phyloP scores from a whole-genome alignment of 1,140 invertebrate species.

The Caerostris darwini region DNA sequence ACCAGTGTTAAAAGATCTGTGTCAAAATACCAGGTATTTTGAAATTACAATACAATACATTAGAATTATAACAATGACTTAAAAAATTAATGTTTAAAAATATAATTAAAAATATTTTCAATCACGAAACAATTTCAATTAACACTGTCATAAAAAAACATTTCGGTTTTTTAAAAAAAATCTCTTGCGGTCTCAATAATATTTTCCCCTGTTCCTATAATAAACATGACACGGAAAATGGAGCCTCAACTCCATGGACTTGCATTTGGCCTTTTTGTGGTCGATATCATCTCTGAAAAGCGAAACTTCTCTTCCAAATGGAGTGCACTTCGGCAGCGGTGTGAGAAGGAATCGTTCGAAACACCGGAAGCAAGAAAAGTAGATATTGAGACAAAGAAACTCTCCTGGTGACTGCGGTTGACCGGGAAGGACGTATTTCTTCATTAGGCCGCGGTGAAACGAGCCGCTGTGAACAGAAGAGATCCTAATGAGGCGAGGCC shows the following conservation, averaged over 20 bases:
- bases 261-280: background rate
- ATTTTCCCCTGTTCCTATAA: too few relatives aligned
- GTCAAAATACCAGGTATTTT: too few relatives aligned
- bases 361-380: background rate
- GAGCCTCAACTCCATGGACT: background rate
- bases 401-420: constrained; percentile 49
- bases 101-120: too few relatives aligned
- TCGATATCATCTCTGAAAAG: background rate
- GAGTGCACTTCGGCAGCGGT: constrained; percentile 29
- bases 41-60: too few relatives aligned
- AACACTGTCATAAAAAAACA: too few relatives aligned
- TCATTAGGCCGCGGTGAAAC: constrained; percentile 61
- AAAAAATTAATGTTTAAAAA: too few relatives aligned
- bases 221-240: too few relatives aligned
- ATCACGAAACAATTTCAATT: too few relatives aligned
- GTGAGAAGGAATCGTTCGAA: background rate
- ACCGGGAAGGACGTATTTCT: constrained; percentile 66
- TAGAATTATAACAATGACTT: too few relatives aligned
- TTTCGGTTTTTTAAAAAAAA: too few relatives aligned
- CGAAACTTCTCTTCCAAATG: constrained; percentile 45
- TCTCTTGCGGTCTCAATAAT: too few relatives aligned
- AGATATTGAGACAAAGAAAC: background rate
- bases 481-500: constrained; percentile 59
- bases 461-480: constrained; percentile 29
- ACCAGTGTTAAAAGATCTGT: too few relatives aligned